A percentile compares a stretch with the other conserved stretches of the same genome.
phyloP scores from a whole-genome alignment of 2,797 vertebrate genomes.

The Scleropages formosus region DNA sequence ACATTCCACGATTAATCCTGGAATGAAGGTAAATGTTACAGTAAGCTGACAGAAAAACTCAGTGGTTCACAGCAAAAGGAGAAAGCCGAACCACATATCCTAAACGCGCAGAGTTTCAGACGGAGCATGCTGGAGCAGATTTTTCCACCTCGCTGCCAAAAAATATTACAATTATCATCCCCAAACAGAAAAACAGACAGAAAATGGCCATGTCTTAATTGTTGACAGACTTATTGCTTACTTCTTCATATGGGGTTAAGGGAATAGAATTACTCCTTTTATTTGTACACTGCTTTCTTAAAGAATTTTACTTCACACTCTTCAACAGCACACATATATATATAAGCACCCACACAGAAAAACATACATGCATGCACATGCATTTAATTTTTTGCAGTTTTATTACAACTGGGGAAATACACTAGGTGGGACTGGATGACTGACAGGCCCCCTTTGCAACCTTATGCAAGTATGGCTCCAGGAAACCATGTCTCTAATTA shows the following conservation, averaged over 20 bases:
- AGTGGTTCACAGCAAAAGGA: neutral
- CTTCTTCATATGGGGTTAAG: constrained; percentile 24
- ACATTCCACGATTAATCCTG: neutral
- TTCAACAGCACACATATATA: neutral
- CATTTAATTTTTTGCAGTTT: neutral
- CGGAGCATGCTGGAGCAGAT: neutral
- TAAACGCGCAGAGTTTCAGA: neutral
- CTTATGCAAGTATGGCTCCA: neutral
- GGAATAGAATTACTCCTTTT: constrained; percentile 6
- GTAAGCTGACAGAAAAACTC: neutral
- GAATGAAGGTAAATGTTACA: neutral
- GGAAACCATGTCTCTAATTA: constrained; percentile 23
- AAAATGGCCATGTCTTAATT: neutral
- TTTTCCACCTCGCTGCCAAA: neutral
- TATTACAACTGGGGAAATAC: neutral
- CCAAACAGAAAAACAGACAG: neutral
- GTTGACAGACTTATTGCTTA: constrained; percentile 6
- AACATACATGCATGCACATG: too few relatives aligned
- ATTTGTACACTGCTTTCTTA: neutral
- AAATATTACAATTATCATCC: neutral
- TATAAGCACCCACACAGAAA: too few relatives aligned
- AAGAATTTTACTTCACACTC: neutral
- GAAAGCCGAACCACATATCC: neutral
- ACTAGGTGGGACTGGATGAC: constrained; percentile 5
- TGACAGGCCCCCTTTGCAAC: neutral